phyloP scores from a whole-genome alignment of 2,888 invertebrate genomes.

The Xanthorhoe spadicearia region DNA sequence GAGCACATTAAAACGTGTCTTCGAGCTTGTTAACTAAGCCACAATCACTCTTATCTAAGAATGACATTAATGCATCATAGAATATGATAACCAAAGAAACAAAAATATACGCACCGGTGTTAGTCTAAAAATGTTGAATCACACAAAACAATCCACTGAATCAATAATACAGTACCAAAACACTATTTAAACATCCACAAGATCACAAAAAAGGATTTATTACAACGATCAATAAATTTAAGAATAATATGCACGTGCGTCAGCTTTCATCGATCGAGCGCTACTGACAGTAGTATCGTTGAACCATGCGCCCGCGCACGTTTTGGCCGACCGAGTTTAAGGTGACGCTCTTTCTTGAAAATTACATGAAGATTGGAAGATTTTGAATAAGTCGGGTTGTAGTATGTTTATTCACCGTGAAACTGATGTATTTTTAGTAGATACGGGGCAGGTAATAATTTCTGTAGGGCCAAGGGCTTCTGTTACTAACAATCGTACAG shows the following conservation, averaged over 20 bases:
- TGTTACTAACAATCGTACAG: constrained; percentile 50
- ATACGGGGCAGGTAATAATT: constrained; percentile 76
- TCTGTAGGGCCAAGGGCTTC: constrained; percentile 73
- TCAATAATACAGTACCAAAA: constrained; percentile 43
- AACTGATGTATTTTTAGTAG: constrained; percentile 80
- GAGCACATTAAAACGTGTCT: constrained; percentile 2
- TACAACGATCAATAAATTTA: constrained; percentile 64
- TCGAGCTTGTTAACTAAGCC: constrained; percentile 57
- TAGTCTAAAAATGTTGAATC: constrained; percentile 18
- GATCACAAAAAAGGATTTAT: constrained; percentile 62
- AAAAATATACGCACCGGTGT: constrained; percentile 52
- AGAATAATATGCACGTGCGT: constrained; percentile 49
- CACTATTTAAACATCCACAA: constrained; percentile 48
- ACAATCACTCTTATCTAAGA: constrained; percentile 72
- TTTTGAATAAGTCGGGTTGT: constrained; percentile 47
- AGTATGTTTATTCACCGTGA: constrained; percentile 76
- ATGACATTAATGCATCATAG: constrained; percentile 54
- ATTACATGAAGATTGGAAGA: constrained; percentile 22
- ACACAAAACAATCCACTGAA: constrained; percentile 52
- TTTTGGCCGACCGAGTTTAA: constrained; percentile 60
- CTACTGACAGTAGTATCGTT: constrained; percentile 75
- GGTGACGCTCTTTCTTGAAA: constrained; percentile 39
- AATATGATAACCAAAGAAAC: constrained; percentile 49
- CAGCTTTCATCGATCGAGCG: constrained; percentile 71
- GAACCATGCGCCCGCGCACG: constrained; percentile 74